Evolutionary conservation across 2,888 invertebrate genomes (phyloP), one percentile per base, ranked within the genome.

Genomic region (Taphrorychus bicolor): DNA sequence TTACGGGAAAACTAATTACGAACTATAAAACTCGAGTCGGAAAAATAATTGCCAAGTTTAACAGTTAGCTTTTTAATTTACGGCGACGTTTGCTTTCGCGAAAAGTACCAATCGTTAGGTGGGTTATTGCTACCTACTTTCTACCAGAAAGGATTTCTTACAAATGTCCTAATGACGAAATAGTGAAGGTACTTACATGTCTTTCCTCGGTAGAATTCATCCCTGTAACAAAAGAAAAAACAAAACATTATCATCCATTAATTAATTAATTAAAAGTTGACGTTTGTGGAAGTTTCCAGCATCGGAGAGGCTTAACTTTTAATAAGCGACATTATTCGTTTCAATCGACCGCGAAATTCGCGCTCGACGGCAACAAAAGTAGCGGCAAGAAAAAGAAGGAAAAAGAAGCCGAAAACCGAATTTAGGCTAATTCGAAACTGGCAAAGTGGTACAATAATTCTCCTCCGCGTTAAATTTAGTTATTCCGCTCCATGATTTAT

Each of bases 171-270:
- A n/a, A n/a, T n/a, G n/a, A n/a, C n/a, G n/a, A n/a, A n/a, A n/a
- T n/a, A n/a, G n/a, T n/a, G n/a, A n/a, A n/a, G 51, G 16, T 84
- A 88, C 88, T 88, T 81, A 88, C 88, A 84, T 88, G 88, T 83
- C 88, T 84, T 82, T 88, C 88, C 79, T 88, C 88, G 17, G 86
- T 85, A 51, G 87, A 86, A 81, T 87, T 87, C 78, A 87, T 83
- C 81, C 87, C 87, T 87, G 66, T 19, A 70, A 70, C 54, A 70
- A 56, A 59, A 58, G 51, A 49, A 54, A 57, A 32, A 32, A 23
- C 7, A 32, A 32, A n/a, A n/a, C n/a, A n/a, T n/a, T n/a, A n/a
- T n/a, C n/a, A 40, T 48, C 4, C n/a, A 19, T 42, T 54, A 52
- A 21, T 17, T 54, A 54, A 17, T 32, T 21, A 58, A 17, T 58